These are phyloP conservation scores for Machaerirhynchus nigripectus DNA, from an alignment of 2,113 vertebrate species.

Conservation along the genomic window DNA sequence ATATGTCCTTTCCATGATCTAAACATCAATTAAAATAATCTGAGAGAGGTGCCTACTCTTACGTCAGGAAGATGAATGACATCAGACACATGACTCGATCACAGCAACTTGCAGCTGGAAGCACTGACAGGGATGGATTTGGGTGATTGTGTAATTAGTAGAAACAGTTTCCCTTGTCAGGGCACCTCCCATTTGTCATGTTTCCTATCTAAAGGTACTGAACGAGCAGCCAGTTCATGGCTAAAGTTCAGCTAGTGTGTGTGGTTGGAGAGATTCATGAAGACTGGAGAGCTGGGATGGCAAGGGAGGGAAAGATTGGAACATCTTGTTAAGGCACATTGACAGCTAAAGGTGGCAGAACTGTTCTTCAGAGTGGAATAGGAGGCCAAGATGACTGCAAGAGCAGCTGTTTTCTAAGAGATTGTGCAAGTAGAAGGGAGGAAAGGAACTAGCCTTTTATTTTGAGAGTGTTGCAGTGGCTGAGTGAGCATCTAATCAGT, in stretches of 20 bases:
- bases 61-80: not conserved
- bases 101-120: not conserved
- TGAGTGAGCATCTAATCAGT: not conserved
- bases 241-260: not conserved
- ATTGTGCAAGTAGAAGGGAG: not conserved
- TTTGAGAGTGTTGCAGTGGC: not conserved
- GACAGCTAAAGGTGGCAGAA: not conserved
- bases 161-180: not conserved
- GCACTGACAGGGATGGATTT: not conserved
- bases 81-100: not conserved
- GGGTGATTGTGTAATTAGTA: not conserved
- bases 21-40: not conserved
- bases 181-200: not conserved
- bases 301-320: not conserved
- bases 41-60: not conserved
- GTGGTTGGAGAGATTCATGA: not conserved
- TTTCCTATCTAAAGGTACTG: not conserved
- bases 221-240: not conserved
- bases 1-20: not conserved
- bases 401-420: not conserved
- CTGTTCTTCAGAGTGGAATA: not conserved
- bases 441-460: not conserved
- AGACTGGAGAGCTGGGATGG: not conserved
- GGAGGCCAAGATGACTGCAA: not conserved
- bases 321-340: fast-evolving